phyloP scores from a whole-genome alignment of 2,797 vertebrate species.

The Sebastes matsubarae region DNA sequence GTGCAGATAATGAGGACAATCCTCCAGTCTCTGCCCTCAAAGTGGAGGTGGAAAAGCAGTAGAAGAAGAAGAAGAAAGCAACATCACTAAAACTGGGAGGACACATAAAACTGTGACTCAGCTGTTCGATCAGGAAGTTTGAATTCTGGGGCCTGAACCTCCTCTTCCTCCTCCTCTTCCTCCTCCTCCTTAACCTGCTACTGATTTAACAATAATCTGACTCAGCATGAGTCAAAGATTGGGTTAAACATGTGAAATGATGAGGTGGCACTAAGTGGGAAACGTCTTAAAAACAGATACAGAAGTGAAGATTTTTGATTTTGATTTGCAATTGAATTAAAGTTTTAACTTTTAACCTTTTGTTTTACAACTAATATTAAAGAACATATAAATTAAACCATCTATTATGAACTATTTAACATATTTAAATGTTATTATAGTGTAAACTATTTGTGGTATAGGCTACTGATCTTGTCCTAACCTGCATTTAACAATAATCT shows the following conservation, averaged over 20 bases:
- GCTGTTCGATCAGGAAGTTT: not conserved
- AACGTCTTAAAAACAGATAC: too few relatives aligned
- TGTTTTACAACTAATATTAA: too few relatives aligned
- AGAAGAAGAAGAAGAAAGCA: not conserved
- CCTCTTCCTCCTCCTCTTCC: conserved; percentile 14
- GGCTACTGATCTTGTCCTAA: not conserved
- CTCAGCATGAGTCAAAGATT: conserved; percentile 48
- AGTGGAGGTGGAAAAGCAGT: not conserved
- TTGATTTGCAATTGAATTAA: too few relatives aligned
- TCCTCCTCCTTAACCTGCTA: not conserved
- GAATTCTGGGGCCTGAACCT: not conserved
- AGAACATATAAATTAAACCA: too few relatives aligned
- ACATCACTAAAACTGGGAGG: not conserved
- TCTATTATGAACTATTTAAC: too few relatives aligned
- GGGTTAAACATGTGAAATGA: conserved; percentile 12
- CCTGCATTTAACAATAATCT: conserved; percentile 11
- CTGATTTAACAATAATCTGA: conserved; percentile 17
- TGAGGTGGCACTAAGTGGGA: conserved; percentile 27
- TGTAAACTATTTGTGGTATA: too few relatives aligned
- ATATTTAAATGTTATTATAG: too few relatives aligned
- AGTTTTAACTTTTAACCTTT: too few relatives aligned
- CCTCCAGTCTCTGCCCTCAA: not conserved
- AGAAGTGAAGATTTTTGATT: too few relatives aligned
- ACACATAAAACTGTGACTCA: conserved; percentile 30
- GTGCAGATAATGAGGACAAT: not conserved